Base-by-base conservation (phyloP, 2,113 vertebrate genomes). In the Mormyrus iriodes region DNA sequence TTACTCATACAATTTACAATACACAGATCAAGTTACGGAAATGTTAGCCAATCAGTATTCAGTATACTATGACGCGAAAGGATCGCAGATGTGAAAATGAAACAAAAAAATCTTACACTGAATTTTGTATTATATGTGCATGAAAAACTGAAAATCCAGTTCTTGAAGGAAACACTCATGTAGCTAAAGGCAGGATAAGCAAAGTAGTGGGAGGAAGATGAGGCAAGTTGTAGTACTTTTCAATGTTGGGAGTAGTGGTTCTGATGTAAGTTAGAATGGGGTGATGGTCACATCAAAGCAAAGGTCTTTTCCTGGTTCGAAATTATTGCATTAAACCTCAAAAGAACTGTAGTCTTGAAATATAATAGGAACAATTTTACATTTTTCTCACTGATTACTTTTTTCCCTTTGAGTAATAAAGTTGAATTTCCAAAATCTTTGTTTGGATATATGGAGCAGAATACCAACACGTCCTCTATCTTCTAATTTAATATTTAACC, bases 311-410 rank as follows among this genome's bases (percentile, higher is more conserved):
- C 73, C 73, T 79, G 73, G 73, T 42, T 79, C n/a, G 61, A 69
- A 69, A 69, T 69, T 69, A 79, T 42, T 79, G 35, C 73, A 42
- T 39, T 79, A 79, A 79, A 79, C 73, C 73, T 79, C 73, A 69
- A 69, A 65, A 65, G 69, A 76, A 42, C 35, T 79, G 73, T 79
- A 69, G 27, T 69, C 27, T 69, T 42, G n/a, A 19, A 79, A 79
- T 39, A 79, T 79, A 79, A 79, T 79, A 79, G 13, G 73, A 42
- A 79, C 15, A 15, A 79, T 79, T 79, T 39, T 19, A 7, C 1
- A 19, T 79, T 19, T 79, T 79, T 79, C 73, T 42, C 73, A 79
- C n/a, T 79, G 73, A 79, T 79, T 79, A 42, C 13, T 76, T 76
- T 76, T 35, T 76, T 76, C 15, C 10, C 35, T 39, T 76, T 76